A percentile compares a stretch with the other conserved stretches of the same genome.
phyloP scores from a whole-genome alignment of 2,113 vertebrate species.

The Ranitomeya variabilis region DNA sequence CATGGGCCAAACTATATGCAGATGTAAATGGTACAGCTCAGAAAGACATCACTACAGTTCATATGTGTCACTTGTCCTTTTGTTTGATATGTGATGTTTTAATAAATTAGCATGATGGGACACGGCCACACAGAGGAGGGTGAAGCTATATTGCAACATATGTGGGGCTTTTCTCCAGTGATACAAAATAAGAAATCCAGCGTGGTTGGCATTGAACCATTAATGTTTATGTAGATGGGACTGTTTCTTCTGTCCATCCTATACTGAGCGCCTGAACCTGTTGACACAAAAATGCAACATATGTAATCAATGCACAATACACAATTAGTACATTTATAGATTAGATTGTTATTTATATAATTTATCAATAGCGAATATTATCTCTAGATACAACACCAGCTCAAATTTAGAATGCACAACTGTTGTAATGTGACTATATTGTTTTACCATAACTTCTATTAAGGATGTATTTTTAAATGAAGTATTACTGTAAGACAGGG shows the following conservation, averaged over 20 bases:
- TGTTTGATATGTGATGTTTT: background rate
- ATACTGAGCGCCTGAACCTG: constrained; percentile 36
- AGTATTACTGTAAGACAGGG: no score
- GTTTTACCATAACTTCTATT: no score
- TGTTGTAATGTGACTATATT: no score
- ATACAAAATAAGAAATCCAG: constrained; percentile 50
- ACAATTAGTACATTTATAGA: background rate
- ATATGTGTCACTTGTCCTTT: constrained; percentile 14
- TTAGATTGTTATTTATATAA: background rate
- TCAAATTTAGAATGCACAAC: no score
- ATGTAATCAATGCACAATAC: background rate
- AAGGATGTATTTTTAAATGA: no score
- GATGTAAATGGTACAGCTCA: background rate
- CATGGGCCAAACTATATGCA: background rate
- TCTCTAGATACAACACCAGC: no score
- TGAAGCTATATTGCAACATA: constrained; percentile 42
- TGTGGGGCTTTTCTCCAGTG: constrained; percentile 30
- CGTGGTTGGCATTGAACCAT: constrained; percentile 34
- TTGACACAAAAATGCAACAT: background rate
- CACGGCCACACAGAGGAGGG: background rate
- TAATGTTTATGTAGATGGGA: constrained; percentile 6
- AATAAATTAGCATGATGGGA: constrained; percentile 21
- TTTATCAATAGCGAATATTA: background rate
- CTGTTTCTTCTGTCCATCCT: background rate
- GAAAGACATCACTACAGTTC: background rate